A percentile compares a stretch with the other conserved stretches of the same genome.
Conservation (phyloP, 1,140 invertebrate genomes). For the Homarus americanus region DNA sequence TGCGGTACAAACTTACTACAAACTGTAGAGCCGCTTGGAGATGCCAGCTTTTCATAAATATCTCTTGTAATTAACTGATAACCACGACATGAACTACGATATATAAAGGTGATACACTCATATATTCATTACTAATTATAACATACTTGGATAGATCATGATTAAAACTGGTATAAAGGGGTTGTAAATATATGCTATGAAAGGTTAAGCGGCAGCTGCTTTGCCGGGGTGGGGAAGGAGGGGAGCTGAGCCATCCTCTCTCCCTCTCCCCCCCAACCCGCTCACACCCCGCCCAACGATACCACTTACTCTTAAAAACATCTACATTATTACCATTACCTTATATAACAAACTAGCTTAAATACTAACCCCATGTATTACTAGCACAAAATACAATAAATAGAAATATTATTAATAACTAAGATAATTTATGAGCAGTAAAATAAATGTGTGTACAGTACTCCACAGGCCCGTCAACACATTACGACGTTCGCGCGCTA, state of each 20-base stretch:
- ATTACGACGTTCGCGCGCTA: neutral
- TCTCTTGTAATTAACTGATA: neutral
- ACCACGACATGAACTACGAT: neutral
- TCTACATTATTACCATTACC: neutral
- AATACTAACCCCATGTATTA: neutral
- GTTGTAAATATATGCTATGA: neutral
- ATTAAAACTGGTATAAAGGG: neutral
- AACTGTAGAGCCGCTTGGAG: neutral
- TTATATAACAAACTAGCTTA: neutral
- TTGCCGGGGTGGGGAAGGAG: neutral
- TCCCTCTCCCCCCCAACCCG: neutral
- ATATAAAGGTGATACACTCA: neutral
- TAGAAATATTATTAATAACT: neutral
- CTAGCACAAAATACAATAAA: neutral
- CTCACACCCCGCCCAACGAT: neutral
- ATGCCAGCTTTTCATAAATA: neutral
- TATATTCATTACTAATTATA: no score
- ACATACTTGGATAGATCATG: neutral
- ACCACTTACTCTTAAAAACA: neutral
- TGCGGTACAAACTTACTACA: slow-evolving; percentile 46
- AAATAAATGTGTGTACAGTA: no score
- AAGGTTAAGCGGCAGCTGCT: neutral
- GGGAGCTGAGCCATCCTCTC: neutral
- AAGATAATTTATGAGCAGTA: neutral
- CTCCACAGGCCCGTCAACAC: no score